A percentile compares a stretch with the other conserved stretches of the same genome.
Evolutionary conservation across 2,113 vertebrate genomes (phyloP).

Genomic region (Pangasianodon hypophthalmus): DNA sequence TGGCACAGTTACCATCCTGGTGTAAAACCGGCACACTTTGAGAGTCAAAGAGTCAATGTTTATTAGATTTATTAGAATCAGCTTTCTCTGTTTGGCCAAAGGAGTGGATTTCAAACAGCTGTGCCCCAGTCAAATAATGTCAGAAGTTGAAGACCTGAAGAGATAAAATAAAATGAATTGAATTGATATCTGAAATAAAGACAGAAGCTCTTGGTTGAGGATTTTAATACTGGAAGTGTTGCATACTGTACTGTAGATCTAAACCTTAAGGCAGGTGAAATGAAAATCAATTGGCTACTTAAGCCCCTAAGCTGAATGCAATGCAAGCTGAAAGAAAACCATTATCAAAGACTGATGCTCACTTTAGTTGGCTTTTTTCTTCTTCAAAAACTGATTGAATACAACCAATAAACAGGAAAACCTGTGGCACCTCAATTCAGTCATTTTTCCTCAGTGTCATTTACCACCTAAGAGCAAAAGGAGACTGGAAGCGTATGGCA

Average conservation of each 20-base stretch:
- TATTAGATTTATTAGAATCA: neutral
- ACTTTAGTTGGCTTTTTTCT: neutral
- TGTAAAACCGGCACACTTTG: neutral
- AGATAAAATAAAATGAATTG: neutral
- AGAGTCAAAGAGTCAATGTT: neutral
- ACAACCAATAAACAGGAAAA: neutral
- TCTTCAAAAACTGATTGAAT: neutral
- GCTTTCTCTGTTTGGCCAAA: neutral
- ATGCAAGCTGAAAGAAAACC: neutral
- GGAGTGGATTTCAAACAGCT: neutral
- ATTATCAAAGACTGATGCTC: neutral
- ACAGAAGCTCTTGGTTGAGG: neutral
- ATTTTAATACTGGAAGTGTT: neutral
- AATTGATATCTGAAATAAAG: neutral
- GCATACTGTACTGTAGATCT: slow-evolving; percentile 27
- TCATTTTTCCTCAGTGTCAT: neutral
- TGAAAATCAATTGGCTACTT: too few relatives aligned
- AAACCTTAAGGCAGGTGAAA: slow-evolving; percentile 26
- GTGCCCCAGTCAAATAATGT: neutral
- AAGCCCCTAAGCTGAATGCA: too few relatives aligned
- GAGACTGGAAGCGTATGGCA: neutral
- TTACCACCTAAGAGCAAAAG: neutral
- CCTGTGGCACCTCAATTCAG: neutral
- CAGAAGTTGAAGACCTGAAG: neutral
- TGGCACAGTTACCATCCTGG: neutral